These are phyloP conservation scores for Caretta caretta DNA, from an alignment of 2,113 vertebrate genomes.

Conservation along the genomic window DNA sequence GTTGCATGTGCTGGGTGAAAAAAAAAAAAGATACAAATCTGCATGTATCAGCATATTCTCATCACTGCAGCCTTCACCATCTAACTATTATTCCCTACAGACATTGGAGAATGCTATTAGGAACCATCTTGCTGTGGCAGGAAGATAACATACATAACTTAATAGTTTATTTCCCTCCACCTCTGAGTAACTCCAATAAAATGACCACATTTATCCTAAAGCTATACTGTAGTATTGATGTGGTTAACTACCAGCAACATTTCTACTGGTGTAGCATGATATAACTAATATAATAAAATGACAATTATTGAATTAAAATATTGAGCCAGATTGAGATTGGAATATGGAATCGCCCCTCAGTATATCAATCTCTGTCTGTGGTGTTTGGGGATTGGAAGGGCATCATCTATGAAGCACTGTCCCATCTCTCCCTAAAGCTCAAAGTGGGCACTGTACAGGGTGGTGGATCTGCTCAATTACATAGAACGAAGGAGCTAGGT, in stretches of 20 bases:
- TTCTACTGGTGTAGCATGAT: background rate
- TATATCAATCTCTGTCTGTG: background rate
- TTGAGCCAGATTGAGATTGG: background rate
- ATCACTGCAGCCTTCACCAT: background rate
- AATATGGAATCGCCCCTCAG: accelerated
- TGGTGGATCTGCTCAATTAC: accelerated
- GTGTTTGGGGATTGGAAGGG: background rate
- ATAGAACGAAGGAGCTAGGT: background rate
- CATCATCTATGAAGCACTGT: background rate
- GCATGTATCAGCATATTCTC: background rate
- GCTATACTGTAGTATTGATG: background rate
- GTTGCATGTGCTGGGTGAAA: background rate
- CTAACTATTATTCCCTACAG: background rate
- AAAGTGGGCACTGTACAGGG: background rate
- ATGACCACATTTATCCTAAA: background rate
- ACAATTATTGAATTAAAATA: background rate
- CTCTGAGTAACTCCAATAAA: background rate
- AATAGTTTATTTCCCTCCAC: background rate
- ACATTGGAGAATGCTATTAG: background rate
- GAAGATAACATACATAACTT: background rate
- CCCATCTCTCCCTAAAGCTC: background rate
- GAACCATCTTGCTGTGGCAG: background rate
- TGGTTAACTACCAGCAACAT: background rate
- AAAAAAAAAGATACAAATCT: background rate
- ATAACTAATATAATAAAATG: background rate